These are phyloP conservation scores for Tiphia femorata DNA, from an alignment of 2,888 invertebrate genomes.

Conservation along the genomic window DNA sequence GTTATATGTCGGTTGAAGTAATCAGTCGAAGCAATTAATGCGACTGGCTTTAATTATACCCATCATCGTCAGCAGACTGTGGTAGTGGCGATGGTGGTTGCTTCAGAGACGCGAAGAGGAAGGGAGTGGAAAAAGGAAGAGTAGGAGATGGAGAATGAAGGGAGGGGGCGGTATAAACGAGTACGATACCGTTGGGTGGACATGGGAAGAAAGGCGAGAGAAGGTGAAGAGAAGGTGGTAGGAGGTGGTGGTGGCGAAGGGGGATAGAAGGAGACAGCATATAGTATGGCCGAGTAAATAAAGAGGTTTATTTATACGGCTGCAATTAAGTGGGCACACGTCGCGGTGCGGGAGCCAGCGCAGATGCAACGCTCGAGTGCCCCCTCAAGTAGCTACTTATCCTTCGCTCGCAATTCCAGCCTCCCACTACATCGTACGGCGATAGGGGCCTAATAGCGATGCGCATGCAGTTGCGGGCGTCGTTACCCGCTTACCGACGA, in stretches of 20 bases:
- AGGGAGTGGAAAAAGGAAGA: neutral
- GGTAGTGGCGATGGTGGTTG: no score
- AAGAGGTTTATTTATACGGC: conserved; percentile 41
- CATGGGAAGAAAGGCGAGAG: no score
- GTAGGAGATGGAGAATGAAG: neutral
- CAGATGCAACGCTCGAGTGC: conserved; percentile 28
- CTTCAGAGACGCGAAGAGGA: neutral
- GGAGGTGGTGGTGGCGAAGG: neutral
- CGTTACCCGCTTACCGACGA: conserved; percentile 23
- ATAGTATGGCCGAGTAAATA: conserved; percentile 33
- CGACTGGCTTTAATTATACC: conserved; percentile 35
- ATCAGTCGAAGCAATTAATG: conserved; percentile 35
- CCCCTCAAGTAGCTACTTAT: conserved; percentile 28
- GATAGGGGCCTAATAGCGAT: conserved; percentile 16
- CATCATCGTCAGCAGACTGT: neutral
- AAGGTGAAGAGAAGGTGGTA: no score
- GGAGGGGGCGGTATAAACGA: no score
- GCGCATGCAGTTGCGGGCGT: conserved; percentile 5
- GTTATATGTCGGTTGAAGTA: conserved; percentile 15
- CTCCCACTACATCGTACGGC: conserved; percentile 7
- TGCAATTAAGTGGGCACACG: conserved; percentile 30
- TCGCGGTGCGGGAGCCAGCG: conserved; percentile 3
- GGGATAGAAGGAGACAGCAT: neutral
- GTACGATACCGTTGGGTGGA: no score
- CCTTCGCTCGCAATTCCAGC: conserved; percentile 13